phyloP scores from a whole-genome alignment of 2,888 invertebrate species.

The Phortica magna region DNA sequence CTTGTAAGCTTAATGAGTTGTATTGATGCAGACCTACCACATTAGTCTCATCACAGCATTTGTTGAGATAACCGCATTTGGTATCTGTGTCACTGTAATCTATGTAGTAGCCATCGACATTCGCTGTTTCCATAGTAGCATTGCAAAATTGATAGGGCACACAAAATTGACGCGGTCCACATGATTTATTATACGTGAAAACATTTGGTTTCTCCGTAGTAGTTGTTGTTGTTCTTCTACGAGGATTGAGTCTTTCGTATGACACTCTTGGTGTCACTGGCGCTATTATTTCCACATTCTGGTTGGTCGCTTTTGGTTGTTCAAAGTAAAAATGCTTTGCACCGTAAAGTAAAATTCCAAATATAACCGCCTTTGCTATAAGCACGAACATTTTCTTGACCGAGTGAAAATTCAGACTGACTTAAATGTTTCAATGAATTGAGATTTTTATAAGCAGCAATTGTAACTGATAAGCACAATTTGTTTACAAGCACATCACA shows the following conservation, averaged over 20 bases:
- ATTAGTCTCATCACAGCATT: slow-evolving; percentile 1
- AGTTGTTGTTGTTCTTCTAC: neutral
- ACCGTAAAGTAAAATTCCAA: slow-evolving; percentile 3
- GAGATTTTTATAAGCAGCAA: too few relatives aligned
- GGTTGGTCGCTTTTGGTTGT: too few relatives aligned
- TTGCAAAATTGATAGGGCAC: slow-evolving; percentile 11
- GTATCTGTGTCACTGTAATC: neutral
- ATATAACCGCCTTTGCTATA: neutral
- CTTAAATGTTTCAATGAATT: too few relatives aligned
- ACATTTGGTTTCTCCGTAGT: neutral
- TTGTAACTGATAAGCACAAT: too few relatives aligned
- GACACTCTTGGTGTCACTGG: too few relatives aligned
- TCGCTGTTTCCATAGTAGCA: neutral
- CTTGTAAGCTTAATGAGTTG: too few relatives aligned
- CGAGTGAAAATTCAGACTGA: too few relatives aligned
- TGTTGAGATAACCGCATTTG: slow-evolving; percentile 7
- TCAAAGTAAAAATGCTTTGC: neutral
- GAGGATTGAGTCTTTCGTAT: too few relatives aligned
- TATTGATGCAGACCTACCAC: neutral
- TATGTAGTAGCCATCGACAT: neutral
- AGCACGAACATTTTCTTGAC: neutral
- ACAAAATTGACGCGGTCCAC: neutral
- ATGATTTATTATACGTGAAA: neutral
- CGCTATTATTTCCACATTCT: too few relatives aligned
- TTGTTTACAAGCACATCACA: too few relatives aligned